Percentiles rank a stretch among this genome's conserved stretches.
Conservation (phyloP, 2,797 vertebrate species). For the Huso huso region DNA sequence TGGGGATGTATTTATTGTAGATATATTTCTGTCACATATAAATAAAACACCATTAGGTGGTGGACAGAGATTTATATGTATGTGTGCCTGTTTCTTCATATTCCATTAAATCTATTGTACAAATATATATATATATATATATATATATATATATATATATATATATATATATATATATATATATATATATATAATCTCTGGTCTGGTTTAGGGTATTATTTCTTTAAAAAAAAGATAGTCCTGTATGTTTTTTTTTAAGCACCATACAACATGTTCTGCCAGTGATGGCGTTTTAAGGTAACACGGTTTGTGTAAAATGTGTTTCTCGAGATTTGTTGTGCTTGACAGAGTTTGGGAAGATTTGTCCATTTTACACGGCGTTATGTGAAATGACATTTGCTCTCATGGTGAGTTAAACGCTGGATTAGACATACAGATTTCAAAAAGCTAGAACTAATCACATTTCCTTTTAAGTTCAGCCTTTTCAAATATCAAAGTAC, state of each 20-base stretch:
- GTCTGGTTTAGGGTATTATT: too few relatives aligned
- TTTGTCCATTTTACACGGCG: slow-evolving; percentile 45
- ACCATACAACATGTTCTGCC: not conserved
- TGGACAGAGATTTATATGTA: too few relatives aligned
- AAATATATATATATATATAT: not conserved
- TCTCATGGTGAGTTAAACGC: slow-evolving; percentile 71
- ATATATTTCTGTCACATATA: too few relatives aligned
- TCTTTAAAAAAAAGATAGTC: too few relatives aligned
- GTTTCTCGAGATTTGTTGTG: slow-evolving; percentile 36
- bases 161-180: not conserved
- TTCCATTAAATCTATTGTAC: not conserved
- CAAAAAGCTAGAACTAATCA: slow-evolving; percentile 77
- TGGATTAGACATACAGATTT: slow-evolving; percentile 59
- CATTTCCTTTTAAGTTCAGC: slow-evolving; percentile 51
- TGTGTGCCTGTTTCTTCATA: not conserved
- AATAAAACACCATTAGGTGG: too few relatives aligned
- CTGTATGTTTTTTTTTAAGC: too few relatives aligned
- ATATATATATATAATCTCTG: not conserved
- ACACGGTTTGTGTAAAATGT: slow-evolving; percentile 10
- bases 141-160: not conserved
- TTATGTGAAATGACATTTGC: slow-evolving; percentile 61
- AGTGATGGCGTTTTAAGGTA: slow-evolving; percentile 1
- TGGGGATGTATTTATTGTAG: too few relatives aligned
- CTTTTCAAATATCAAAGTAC: slow-evolving; percentile 14
- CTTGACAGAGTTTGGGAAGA: slow-evolving; percentile 40